Evolutionary conservation across 2,113 vertebrate species (phyloP).

Genomic region (Ardeotis arabs): DNA sequence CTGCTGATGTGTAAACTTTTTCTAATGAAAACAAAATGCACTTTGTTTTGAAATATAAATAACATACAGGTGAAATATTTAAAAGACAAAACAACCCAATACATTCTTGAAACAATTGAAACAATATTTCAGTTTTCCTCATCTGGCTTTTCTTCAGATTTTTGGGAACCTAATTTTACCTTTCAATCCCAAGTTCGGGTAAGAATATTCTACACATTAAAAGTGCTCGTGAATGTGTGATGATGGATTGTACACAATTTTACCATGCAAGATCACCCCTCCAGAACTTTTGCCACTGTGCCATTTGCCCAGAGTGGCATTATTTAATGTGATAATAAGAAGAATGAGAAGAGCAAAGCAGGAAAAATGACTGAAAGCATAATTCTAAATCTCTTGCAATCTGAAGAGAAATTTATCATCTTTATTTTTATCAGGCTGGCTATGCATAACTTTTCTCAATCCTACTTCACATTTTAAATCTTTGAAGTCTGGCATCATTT

Average conservation of each 20-base stretch:
- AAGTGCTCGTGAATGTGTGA: background rate
- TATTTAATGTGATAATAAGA: slow-evolving; percentile 12
- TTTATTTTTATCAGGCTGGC: slow-evolving; percentile 33
- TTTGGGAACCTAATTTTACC: background rate
- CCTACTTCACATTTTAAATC: slow-evolving; percentile 63
- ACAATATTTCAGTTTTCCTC: background rate
- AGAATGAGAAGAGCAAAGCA: background rate
- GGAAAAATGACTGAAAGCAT: background rate
- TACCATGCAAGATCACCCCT: background rate
- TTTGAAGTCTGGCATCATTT: slow-evolving; percentile 44
- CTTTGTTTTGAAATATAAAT: background rate
- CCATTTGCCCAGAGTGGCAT: background rate
- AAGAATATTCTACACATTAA: background rate
- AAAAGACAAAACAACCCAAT: background rate
- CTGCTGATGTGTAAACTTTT: background rate
- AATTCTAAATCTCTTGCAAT: slow-evolving; percentile 34
- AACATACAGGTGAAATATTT: background rate
- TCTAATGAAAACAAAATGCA: slow-evolving; percentile 4
- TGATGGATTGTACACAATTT: background rate
- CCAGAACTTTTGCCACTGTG: background rate
- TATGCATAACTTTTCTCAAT: slow-evolving; percentile 12
- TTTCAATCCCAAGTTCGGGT: background rate
- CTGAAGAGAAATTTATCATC: slow-evolving; percentile 29
- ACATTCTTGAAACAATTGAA: background rate
- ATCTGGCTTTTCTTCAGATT: background rate